phyloP scores from a whole-genome alignment of 2,797 vertebrate genomes.

The Acestrorhynchus altus region DNA sequence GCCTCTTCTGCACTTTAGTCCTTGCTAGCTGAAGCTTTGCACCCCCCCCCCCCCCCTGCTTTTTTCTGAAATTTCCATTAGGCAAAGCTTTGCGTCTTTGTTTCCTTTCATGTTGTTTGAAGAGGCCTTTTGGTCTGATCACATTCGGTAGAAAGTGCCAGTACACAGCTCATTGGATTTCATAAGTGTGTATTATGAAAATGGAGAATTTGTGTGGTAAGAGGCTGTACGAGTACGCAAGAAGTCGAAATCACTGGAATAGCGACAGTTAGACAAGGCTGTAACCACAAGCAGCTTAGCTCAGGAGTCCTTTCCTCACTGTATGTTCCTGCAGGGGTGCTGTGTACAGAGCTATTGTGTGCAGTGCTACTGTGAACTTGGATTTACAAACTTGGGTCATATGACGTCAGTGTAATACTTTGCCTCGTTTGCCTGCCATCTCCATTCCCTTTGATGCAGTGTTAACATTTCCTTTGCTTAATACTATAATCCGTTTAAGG shows the following conservation, averaged over 20 bases:
- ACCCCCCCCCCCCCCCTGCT: too few species aligned
- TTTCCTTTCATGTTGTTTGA: constrained; percentile 32
- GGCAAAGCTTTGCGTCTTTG: constrained; percentile 8
- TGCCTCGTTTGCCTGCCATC: background rate
- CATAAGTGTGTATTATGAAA: constrained; percentile 34
- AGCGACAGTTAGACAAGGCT: constrained; percentile 35
- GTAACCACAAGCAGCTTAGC: constrained; percentile 44
- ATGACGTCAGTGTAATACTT: constrained; percentile 8
- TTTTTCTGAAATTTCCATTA: constrained; percentile 27
- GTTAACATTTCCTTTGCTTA: constrained; percentile 10
- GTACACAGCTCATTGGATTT: constrained; percentile 43
- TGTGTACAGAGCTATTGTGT: constrained; percentile 31
- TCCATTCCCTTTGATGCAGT: constrained; percentile 2
- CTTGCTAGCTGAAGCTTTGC: constrained; percentile 9
- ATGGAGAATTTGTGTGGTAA: constrained; percentile 45
- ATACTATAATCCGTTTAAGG: background rate
- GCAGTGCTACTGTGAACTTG: constrained; percentile 13
- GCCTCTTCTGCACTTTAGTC: constrained; percentile 4
- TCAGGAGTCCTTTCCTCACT: constrained; percentile 37
- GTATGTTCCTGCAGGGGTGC: constrained; percentile 37
- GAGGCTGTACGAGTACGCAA: constrained; percentile 29
- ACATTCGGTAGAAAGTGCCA: constrained; percentile 23
- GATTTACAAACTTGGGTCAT: constrained; percentile 37
- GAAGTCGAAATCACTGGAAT: constrained; percentile 39
- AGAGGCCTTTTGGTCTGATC: constrained; percentile 33